Evolutionary conservation across 1,140 invertebrate genomes (phyloP).

Genomic region (Dolichoris vasculosae): DNA sequence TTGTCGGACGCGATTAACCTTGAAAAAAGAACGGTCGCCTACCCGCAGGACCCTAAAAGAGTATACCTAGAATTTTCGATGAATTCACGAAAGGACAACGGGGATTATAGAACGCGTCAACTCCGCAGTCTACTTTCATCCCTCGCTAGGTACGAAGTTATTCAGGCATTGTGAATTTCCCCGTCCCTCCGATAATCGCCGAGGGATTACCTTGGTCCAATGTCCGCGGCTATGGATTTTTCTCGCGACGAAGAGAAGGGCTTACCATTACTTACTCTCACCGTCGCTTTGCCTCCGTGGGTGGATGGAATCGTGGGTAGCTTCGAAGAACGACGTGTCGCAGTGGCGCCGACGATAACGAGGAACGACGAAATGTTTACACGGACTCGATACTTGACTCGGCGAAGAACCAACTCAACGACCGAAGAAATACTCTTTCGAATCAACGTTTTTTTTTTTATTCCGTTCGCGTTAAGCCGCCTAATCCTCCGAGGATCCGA

Average conservation of each 20-base stretch:
- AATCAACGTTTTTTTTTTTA: too few species aligned
- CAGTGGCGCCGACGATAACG: neutral
- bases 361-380: neutral
- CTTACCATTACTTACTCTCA: constrained; percentile 31
- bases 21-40: too few species aligned
- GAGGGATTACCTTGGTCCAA: constrained; percentile 62
- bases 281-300: constrained; percentile 68
- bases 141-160: neutral
- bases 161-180: constrained; percentile 60
- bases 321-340: too few species aligned
- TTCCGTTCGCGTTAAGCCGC: too few species aligned
- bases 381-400: too few species aligned
- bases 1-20: too few species aligned
- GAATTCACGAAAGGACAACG: too few species aligned
- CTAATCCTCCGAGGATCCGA: too few species aligned
- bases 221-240: constrained; percentile 54
- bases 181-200: constrained; percentile 35
- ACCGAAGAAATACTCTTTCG: too few species aligned
- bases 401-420: too few species aligned
- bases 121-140: constrained; percentile 43
- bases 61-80: too few species aligned
- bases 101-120: neutral
- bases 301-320: constrained; percentile 35
- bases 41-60: too few species aligned
- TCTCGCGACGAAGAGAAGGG: constrained; percentile 13